Conservation (phyloP, 37 sponge, comb jelly and placozoan species). For the Ephydatia muelleri region DNA sequence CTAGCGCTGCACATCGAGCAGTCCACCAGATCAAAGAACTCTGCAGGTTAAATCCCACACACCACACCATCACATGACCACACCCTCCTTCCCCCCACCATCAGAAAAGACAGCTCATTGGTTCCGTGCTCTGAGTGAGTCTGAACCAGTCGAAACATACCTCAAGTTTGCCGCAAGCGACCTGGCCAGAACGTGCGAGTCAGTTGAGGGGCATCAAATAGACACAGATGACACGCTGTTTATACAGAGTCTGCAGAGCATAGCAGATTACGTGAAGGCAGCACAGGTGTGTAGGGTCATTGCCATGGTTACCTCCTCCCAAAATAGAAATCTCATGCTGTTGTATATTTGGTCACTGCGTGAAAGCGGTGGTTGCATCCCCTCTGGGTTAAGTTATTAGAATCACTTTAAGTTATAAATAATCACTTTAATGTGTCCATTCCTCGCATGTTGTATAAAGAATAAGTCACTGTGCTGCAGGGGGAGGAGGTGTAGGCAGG, state of each 20-base stretch:
- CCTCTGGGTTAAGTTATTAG: too few relatives aligned
- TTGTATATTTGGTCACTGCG: too few relatives aligned
- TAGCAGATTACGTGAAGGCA: constrained; percentile 59
- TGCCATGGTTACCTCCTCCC: too few relatives aligned
- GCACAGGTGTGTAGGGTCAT: constrained; percentile 54
- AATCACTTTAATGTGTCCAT: too few relatives aligned
- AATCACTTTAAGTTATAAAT: too few relatives aligned
- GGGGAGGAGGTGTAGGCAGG: not conserved
- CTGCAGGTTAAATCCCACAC: not conserved
- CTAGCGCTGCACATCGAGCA: constrained; percentile 55
- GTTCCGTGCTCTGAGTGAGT: constrained; percentile 62
- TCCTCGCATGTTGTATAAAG: not conserved
- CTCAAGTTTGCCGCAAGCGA: constrained; percentile 55
- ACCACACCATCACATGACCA: not conserved
- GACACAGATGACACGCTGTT: constrained; percentile 64
- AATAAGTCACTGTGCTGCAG: not conserved
- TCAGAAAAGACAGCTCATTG: constrained; percentile 35
- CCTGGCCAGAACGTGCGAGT: constrained; percentile 64
- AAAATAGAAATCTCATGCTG: too few relatives aligned
- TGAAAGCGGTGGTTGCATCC: too few relatives aligned
- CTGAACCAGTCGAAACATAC: constrained; percentile 63
- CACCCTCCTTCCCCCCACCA: not conserved
- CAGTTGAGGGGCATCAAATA: constrained; percentile 43
- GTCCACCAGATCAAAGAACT: constrained; percentile 14
- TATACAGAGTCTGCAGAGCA: constrained; percentile 72